These are phyloP conservation scores for Gastracanthus pulcherrimus DNA, from an alignment of 2,888 invertebrate species.

Conservation along the genomic window DNA sequence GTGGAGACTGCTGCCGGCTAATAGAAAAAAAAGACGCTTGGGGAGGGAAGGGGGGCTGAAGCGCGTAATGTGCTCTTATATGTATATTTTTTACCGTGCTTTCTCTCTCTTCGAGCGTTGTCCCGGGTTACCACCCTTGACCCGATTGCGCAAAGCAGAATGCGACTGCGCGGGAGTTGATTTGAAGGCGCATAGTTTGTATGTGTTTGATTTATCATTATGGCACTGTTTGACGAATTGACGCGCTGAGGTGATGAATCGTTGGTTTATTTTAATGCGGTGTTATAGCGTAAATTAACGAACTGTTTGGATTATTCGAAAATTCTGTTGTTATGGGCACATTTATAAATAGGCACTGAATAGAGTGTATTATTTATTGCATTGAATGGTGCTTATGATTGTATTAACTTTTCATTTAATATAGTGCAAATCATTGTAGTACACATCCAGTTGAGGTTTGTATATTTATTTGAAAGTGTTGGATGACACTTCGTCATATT, in stretches of 20 bases:
- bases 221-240: background rate
- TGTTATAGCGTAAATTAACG: background rate
- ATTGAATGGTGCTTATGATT: too few relatives aligned
- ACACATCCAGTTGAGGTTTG: too few relatives aligned
- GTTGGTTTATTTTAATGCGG: background rate
- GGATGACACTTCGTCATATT: too few relatives aligned
- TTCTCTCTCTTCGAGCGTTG: too few relatives aligned
- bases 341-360: too few relatives aligned
- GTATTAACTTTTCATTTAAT: too few relatives aligned
- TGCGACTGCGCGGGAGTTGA: background rate
- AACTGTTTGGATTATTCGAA: background rate
- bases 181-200: background rate
- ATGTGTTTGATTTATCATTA: background rate
- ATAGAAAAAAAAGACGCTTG: background rate
- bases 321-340: background rate
- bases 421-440: too few relatives aligned
- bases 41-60: too few relatives aligned
- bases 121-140: background rate
- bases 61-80: background rate
- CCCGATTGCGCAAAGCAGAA: background rate
- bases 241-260: background rate
- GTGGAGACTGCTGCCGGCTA: background rate
- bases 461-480: too few relatives aligned
- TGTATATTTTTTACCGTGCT: background rate
- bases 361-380: too few relatives aligned